A percentile compares a stretch with the other conserved stretches of the same genome.
Conservation (phyloP, 2,888 invertebrate species). For the Ligdia adustata region DNA sequence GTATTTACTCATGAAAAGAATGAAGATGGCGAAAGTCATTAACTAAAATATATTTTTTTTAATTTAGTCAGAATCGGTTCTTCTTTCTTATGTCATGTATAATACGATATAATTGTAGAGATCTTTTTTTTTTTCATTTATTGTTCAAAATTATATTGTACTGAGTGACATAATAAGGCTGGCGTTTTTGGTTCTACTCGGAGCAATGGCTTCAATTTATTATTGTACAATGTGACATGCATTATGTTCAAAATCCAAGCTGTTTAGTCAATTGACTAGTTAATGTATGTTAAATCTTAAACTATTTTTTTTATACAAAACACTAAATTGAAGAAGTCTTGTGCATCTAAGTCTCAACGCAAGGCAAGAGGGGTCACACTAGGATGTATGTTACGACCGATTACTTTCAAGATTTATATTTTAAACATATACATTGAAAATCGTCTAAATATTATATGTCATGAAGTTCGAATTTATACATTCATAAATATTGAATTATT, state of each 20-base stretch:
- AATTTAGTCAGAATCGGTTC: too few species aligned
- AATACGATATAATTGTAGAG: too few species aligned
- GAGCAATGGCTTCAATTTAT: too few species aligned
- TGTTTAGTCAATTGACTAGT: constrained; percentile 67
- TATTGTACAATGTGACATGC: too few species aligned
- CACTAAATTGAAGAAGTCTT: constrained; percentile 58
- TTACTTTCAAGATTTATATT: constrained; percentile 27
- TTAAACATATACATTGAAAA: constrained; percentile 19
- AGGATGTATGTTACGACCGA: constrained; percentile 23
- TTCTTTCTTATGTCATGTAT: too few species aligned
- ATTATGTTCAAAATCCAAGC: constrained; percentile 48
- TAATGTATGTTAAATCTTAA: constrained; percentile 39
- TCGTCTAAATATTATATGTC: constrained; percentile 16
- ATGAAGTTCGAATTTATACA: constrained; percentile 15
- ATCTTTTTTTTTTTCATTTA: too few species aligned
- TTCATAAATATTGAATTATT: constrained; percentile 20
- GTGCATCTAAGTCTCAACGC: constrained; percentile 64
- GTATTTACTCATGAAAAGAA: too few species aligned
- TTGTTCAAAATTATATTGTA: too few species aligned
- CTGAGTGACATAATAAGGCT: too few species aligned
- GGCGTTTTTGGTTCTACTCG: too few species aligned
- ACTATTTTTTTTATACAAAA: constrained; percentile 24
- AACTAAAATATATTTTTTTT: too few species aligned
- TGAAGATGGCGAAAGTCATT: too few species aligned
- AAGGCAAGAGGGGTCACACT: constrained; percentile 57